Evolutionary conservation across 1,140 invertebrate species (phyloP).

Genomic region (Drosophila athabasca): DNA sequence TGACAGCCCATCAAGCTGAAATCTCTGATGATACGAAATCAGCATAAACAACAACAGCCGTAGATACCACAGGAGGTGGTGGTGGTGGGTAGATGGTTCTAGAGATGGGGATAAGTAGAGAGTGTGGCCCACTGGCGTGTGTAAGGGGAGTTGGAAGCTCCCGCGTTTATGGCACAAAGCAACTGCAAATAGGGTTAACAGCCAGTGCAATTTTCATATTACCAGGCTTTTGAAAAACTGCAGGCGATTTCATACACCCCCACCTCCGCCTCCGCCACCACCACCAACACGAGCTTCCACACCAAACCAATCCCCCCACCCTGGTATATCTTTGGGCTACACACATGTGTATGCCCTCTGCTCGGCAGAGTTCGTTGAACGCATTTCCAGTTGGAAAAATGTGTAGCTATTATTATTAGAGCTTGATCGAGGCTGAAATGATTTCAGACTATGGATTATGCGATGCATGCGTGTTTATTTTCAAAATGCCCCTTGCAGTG

Average conservation of each 20-base stretch:
- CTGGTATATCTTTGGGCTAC: not conserved
- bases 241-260: slow-evolving; percentile 30
- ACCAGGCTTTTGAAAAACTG: slow-evolving; percentile 65
- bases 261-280: not conserved
- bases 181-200: slow-evolving; percentile 79
- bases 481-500: no score
- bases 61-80: slow-evolving; percentile 19
- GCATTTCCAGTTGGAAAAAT: slow-evolving; percentile 37
- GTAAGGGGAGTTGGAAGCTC: not conserved
- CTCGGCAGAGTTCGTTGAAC: slow-evolving; percentile 52
- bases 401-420: not conserved
- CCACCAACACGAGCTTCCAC: no score
- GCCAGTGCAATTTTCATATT: slow-evolving; percentile 80
- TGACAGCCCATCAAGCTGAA: slow-evolving; percentile 66
- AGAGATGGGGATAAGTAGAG: not conserved
- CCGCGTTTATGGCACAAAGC: slow-evolving; percentile 72
- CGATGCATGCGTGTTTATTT: no score
- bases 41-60: slow-evolving; percentile 71
- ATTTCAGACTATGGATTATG: no score
- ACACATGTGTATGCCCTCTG: slow-evolving; percentile 4
- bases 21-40: slow-evolving; percentile 81
- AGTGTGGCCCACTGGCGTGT: no score
- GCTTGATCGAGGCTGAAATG: no score
- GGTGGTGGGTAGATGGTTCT: not conserved
- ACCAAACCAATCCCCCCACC: not conserved